Evolutionary conservation across 2,888 invertebrate genomes (phyloP).

Genomic region (Calameuta pallipes): DNA sequence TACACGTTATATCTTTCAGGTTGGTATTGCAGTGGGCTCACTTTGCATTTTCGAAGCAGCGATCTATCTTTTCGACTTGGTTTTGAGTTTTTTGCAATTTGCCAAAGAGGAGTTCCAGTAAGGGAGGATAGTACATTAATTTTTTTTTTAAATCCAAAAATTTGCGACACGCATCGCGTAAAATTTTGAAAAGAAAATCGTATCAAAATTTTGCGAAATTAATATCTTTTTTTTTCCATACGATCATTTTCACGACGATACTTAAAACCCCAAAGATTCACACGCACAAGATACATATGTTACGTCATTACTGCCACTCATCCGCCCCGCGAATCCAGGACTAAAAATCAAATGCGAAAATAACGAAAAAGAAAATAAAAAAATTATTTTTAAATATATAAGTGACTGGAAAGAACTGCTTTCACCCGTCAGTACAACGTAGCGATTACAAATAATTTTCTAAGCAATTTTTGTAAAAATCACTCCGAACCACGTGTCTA

Average conservation of each 20-base stretch:
- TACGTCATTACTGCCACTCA: not conserved
- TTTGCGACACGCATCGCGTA: not conserved
- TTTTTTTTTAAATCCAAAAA: not conserved
- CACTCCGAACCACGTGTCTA: not conserved
- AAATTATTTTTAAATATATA: slow-evolving; percentile 12
- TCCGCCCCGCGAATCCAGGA: not conserved
- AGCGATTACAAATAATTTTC: not conserved
- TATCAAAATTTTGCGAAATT: not conserved
- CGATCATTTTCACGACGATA: slow-evolving; percentile 1
- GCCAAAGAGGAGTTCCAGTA: slow-evolving; percentile 72
- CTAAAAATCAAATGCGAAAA: not conserved
- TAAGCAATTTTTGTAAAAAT: not conserved
- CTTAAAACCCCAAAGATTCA: not conserved
- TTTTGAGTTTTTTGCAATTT: slow-evolving; percentile 80
- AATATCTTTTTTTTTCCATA: not conserved
- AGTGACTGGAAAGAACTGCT: not conserved
- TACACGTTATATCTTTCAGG: slow-evolving; percentile 61
- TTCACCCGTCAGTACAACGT: not conserved
- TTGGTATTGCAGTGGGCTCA: slow-evolving; percentile 84
- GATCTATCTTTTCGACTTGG: slow-evolving; percentile 83
- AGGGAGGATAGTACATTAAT: not conserved
- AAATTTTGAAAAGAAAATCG: not conserved
- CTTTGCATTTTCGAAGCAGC: slow-evolving; percentile 85
- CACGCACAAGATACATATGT: not conserved
- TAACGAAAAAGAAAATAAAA: slow-evolving; percentile 4